phyloP scores from a whole-genome alignment of 2,797 vertebrate species.

The Lates japonicus region DNA sequence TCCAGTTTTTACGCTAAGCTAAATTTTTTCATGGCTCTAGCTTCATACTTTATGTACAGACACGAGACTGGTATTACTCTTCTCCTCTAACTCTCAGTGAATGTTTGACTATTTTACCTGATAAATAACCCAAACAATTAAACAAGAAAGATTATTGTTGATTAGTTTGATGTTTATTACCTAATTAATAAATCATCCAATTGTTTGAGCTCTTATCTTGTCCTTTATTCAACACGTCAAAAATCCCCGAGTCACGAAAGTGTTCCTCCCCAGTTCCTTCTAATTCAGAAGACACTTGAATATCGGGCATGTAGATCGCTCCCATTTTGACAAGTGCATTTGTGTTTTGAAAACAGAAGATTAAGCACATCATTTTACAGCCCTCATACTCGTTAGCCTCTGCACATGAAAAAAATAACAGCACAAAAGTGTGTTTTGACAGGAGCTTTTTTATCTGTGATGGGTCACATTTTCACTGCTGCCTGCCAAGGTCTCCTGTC shows the following conservation, averaged over 20 bases:
- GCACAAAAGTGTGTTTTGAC: slow-evolving; percentile 51
- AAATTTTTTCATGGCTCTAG: too few species aligned
- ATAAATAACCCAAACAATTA: not conserved
- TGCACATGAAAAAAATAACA: slow-evolving; percentile 21
- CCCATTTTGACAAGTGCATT: slow-evolving; percentile 18
- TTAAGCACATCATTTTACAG: slow-evolving; percentile 34
- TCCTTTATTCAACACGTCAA: not conserved
- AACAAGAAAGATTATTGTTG: not conserved
- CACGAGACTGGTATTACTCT: not conserved
- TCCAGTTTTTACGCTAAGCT: too few species aligned
- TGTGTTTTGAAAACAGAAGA: slow-evolving; percentile 38
- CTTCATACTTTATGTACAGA: not conserved
- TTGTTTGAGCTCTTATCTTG: not conserved
- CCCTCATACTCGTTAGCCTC: slow-evolving; percentile 44
- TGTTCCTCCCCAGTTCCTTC: not conserved
- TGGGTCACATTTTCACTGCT: slow-evolving; percentile 63
- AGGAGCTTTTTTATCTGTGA: slow-evolving; percentile 53
- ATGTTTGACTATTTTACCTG: not conserved
- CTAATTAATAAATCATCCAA: not conserved
- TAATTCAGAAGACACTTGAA: slow-evolving; percentile 5
- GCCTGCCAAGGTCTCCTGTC: slow-evolving; percentile 69
- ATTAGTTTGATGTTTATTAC: too few species aligned
- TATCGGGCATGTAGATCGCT: not conserved
- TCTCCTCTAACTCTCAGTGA: not conserved
- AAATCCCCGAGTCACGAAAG: not conserved